A percentile compares a stretch with the other conserved stretches of the same genome.
These are phyloP conservation scores for Acipenser oxyrinchus DNA, from an alignment of 2,797 vertebrate species.

Conservation along the genomic window DNA sequence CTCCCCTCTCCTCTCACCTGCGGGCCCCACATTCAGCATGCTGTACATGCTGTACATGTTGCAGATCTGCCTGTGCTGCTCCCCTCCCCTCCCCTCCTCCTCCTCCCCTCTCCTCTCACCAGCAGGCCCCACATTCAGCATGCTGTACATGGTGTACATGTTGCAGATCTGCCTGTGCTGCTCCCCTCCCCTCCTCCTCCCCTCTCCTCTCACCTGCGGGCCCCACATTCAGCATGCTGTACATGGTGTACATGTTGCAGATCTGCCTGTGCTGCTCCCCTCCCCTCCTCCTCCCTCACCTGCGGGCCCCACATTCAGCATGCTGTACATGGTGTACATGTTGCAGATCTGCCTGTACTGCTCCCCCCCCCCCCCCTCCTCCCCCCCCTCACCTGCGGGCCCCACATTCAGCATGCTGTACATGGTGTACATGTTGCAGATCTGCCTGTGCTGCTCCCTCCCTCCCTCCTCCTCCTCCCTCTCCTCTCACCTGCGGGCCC, in stretches of 20 bases:
- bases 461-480: constrained; percentile 75
- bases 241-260: too few relatives aligned
- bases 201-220: too few relatives aligned
- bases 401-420: constrained; percentile 57
- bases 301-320: too few relatives aligned
- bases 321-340: too few relatives aligned
- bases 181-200: constrained; percentile 72
- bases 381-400: background rate
- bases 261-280: too few relatives aligned
- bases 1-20: background rate
- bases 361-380: too few relatives aligned
- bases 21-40: too few relatives aligned
- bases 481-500: too few relatives aligned
- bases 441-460: constrained; percentile 91
- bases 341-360: too few relatives aligned
- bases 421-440: constrained; percentile 95
- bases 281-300: too few relatives aligned
- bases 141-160: constrained; percentile 96
- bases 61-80: constrained; percentile 66
- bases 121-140: constrained; percentile 93
- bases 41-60: constrained; percentile 53
- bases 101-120: too few relatives aligned
- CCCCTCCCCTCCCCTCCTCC: constrained; percentile 39
- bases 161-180: constrained; percentile 96
- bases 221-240: too few relatives aligned